Evolutionary conservation across 2,888 invertebrate genomes (phyloP).

Genomic region (Molorchus minor): DNA sequence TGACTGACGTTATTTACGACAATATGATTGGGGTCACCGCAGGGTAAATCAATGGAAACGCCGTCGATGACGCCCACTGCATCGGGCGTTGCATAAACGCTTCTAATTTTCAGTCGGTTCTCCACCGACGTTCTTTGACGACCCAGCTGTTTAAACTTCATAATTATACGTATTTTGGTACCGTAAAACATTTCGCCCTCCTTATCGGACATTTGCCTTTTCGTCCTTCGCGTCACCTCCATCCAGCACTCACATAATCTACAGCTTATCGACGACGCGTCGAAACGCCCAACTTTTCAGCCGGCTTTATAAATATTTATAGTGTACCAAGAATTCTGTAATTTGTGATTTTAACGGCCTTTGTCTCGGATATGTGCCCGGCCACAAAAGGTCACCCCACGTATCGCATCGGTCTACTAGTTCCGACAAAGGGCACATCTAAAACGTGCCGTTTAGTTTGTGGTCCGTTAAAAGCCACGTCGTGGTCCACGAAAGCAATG

Average conservation of each 20-base stretch:
- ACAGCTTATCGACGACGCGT: too few species aligned
- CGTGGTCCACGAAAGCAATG: conserved; percentile 42
- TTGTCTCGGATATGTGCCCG: conserved; percentile 2
- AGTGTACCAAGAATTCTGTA: conserved; percentile 3
- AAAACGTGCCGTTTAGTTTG: conserved; percentile 48
- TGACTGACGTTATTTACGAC: conserved; percentile 51
- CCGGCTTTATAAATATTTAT: conserved; percentile 3
- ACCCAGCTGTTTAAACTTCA: too few species aligned
- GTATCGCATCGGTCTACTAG: too few species aligned
- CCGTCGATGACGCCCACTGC: conserved; percentile 30
- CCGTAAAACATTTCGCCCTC: too few species aligned
- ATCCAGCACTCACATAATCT: too few species aligned
- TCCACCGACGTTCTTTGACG: conserved; percentile 2
- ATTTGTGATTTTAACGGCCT: conserved; percentile 6
- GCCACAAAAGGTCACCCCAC: not conserved
- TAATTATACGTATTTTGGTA: too few species aligned
- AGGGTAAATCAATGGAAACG: conserved; percentile 52
- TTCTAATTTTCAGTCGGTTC: conserved; percentile 10
- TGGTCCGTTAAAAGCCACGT: conserved; percentile 52
- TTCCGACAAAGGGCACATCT: conserved; percentile 26
- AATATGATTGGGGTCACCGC: conserved; percentile 50
- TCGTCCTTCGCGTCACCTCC: too few species aligned
- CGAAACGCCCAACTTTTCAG: too few species aligned
- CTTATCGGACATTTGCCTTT: too few species aligned
- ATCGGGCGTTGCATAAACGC: conserved; percentile 6